phyloP scores from a whole-genome alignment of 2,113 vertebrate species.

The Alces alces region DNA sequence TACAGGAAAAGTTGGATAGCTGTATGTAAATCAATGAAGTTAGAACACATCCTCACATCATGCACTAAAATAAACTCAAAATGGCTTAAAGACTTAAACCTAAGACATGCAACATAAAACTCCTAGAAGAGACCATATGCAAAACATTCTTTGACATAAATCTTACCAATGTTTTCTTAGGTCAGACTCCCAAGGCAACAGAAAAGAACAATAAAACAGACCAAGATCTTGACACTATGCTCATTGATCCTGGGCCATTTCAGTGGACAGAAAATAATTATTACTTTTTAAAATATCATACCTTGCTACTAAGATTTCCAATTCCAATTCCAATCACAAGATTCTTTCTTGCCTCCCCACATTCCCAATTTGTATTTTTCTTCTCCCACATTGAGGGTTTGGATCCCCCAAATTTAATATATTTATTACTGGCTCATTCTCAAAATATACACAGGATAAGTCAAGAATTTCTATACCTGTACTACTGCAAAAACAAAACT shows the following conservation, averaged over 20 bases:
- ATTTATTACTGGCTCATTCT: neutral
- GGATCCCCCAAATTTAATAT: neutral
- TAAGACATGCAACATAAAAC: neutral
- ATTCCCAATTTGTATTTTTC: neutral
- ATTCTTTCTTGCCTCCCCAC: neutral
- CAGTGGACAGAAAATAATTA: neutral
- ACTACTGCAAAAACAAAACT: neutral
- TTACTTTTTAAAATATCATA: neutral
- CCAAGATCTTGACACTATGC: neutral
- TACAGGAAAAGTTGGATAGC: neutral
- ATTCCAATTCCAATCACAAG: neutral
- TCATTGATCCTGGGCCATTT: neutral
- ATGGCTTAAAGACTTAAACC: neutral
- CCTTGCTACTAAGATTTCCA: neutral
- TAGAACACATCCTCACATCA: neutral
- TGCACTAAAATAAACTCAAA: neutral
- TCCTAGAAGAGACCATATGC: neutral
- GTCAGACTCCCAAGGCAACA: neutral
- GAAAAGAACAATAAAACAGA: neutral
- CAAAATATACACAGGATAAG: neutral
- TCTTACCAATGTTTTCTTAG: neutral
- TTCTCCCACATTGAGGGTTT: neutral
- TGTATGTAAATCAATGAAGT: neutral
- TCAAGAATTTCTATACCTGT: neutral
- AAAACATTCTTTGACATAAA: neutral